phyloP scores from a whole-genome alignment of 2,888 invertebrate species.

The Caenorhabditis imperialis region DNA sequence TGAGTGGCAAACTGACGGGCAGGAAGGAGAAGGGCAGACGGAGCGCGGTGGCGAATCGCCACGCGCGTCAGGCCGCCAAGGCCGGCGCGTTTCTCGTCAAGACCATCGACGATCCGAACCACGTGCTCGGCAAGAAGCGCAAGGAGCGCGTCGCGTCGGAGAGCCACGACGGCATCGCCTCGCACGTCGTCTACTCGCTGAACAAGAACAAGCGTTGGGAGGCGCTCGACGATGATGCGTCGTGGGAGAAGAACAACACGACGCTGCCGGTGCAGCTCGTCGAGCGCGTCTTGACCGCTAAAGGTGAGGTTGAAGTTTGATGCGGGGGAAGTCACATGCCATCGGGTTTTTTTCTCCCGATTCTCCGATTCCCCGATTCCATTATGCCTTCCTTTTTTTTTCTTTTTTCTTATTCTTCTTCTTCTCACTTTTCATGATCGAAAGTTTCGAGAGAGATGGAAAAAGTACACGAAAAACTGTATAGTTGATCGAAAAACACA shows the following conservation, averaged over 20 bases:
- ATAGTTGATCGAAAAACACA: conserved; percentile 46
- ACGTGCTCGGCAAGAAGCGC: conserved; percentile 67
- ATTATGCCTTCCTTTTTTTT: conserved; percentile 17
- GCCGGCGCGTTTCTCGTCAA: conserved; percentile 61
- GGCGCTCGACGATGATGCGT: conserved; percentile 39
- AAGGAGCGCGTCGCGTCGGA: conserved; percentile 70
- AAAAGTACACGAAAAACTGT: too few relatives aligned
- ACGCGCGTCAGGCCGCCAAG: conserved; percentile 49
- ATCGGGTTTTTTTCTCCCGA: too few relatives aligned
- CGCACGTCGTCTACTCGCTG: conserved; percentile 72
- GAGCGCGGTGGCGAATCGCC: conserved; percentile 56
- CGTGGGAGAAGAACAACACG: conserved; percentile 27
- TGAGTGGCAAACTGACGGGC: conserved; percentile 64
- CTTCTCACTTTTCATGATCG: conserved; percentile 19
- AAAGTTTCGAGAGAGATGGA: too few relatives aligned
- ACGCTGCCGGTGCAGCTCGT: conserved; percentile 38
- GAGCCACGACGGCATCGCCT: conserved; percentile 66
- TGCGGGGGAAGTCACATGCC: too few relatives aligned
- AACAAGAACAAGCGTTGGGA: conserved; percentile 75
- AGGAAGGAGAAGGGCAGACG: conserved; percentile 65
- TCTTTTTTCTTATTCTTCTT: conserved; percentile 23
- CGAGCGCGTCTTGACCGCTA: conserved; percentile 45
- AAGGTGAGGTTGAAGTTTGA: conserved; percentile 38
- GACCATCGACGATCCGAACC: conserved; percentile 62
- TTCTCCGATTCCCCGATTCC: too few relatives aligned